phyloP scores from a whole-genome alignment of 2,797 vertebrate species.

The Balearica regulorum region DNA sequence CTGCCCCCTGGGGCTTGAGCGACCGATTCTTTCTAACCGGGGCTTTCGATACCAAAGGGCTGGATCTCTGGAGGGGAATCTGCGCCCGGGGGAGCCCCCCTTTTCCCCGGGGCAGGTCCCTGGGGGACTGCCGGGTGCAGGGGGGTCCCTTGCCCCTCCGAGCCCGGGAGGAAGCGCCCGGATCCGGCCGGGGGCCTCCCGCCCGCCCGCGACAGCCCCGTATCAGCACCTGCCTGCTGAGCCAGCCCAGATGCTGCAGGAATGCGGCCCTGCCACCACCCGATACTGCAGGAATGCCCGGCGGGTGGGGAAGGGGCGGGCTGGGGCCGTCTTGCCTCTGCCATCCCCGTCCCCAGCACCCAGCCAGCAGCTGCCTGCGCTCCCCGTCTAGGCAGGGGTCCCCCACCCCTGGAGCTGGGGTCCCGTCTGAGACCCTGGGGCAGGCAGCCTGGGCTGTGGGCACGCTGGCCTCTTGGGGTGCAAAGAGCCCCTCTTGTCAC shows the following conservation, averaged over 20 bases:
- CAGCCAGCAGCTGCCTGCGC: neutral
- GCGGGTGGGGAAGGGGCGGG: slow-evolving; percentile 7
- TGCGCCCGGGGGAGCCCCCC: neutral
- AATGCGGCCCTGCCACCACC: slow-evolving; percentile 46
- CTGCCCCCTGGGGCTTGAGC: neutral
- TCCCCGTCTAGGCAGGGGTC: neutral
- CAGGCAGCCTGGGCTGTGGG: neutral
- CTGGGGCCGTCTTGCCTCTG: neutral
- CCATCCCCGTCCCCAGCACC: neutral
- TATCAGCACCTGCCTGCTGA: slow-evolving; percentile 47
- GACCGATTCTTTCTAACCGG: neutral
- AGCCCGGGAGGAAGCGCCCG: neutral
- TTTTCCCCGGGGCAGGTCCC: neutral
- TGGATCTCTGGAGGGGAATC: neutral
- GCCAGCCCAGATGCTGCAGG: slow-evolving; percentile 53
- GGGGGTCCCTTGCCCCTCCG: neutral
- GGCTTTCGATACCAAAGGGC: neutral
- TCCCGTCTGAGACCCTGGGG: neutral
- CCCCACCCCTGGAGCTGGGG: accelerated
- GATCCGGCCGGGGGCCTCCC: neutral
- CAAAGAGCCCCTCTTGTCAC: neutral
- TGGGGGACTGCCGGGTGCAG: accelerated
- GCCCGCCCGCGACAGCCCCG: neutral
- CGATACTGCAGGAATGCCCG: slow-evolving; percentile 50
- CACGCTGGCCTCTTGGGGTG: accelerated